Base-by-base conservation (phyloP, 2,113 vertebrate species). In the Melanotaenia duboulayi region DNA sequence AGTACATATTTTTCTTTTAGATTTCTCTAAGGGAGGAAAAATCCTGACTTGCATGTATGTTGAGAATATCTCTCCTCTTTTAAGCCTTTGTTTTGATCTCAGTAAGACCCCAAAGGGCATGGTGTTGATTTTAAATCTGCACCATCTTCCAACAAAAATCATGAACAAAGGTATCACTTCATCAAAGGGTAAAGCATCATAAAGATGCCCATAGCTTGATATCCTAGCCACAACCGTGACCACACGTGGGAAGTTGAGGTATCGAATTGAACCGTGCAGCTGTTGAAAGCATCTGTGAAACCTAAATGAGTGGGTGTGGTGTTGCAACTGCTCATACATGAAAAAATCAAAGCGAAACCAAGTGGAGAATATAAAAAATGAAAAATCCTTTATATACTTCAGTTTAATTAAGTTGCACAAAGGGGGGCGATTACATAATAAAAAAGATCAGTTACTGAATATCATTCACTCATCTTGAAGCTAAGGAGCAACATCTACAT, bases 131-230 rank as follows among this genome's bases (percentile, higher is more conserved):
- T 24, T 40, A 69, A 62, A 40, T 65, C 23, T 66, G 63, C 39
- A 2, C 37, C 8, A 39, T 76, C 17, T 55, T 56, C 16, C 12
- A 25, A 22, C 7, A 40, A 57, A 20, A 35, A 23, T 40, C 44
- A 7, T 0, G 0, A 81, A 68, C 48, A 76, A 80, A 73, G 68
- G 54, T 25, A 37, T 56, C 46, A 14, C 25, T 40, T 58, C 56
- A 77, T 64, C 48, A 68, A 67, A 56, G 24, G 13, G 66, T 44
- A 44, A 57, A 72, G 48, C 64, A 72, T 81, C 40, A 73, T 78
- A 76, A 49, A 61, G 40, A 78, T 59, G 65, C 32, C 24, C 25
- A 24, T 50, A 50, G 35, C 37, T 16, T 42, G 52, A 72, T 50
- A 68, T 80, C 64, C 46, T 57, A 35, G 68, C 11, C 22, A 52